These are phyloP conservation scores for Teleogryllus occipitalis DNA, from an alignment of 1,140 invertebrate species.

Conservation along the genomic window DNA sequence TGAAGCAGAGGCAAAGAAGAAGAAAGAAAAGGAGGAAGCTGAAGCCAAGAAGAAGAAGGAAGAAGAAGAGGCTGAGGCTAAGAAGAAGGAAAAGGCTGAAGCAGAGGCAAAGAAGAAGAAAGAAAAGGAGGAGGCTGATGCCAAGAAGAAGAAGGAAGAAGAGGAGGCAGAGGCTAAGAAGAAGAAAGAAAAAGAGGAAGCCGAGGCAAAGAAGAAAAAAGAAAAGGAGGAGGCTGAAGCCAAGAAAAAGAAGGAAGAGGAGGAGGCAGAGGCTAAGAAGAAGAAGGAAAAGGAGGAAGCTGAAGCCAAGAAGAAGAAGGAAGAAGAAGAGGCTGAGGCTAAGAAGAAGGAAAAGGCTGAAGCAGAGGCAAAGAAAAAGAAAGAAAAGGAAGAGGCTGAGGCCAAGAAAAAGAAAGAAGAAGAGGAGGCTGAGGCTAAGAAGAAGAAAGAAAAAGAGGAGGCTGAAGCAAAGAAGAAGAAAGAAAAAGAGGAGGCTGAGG, in stretches of 20 bases:
- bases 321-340: constrained; percentile 24
- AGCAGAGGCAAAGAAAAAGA: constrained; percentile 11
- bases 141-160: constrained; percentile 24
- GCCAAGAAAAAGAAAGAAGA: constrained; percentile 7
- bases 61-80: constrained; percentile 25
- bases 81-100: neutral
- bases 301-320: constrained; percentile 21
- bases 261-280: constrained; percentile 18
- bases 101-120: constrained; percentile 22
- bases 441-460: constrained; percentile 25
- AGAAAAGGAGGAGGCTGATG: constrained; percentile 22
- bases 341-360: constrained; percentile 23
- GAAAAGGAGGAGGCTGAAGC: constrained; percentile 18
- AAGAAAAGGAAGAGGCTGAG: constrained; percentile 20
- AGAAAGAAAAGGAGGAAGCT: constrained; percentile 19
- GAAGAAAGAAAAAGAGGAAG: constrained; percentile 22
- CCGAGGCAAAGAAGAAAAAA: constrained; percentile 21
- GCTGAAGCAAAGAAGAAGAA: constrained; percentile 21
- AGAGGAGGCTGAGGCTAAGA: constrained; percentile 21
- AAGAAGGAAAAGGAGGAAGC: neutral
- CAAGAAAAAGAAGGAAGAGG: constrained; percentile 9
- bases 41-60: constrained; percentile 21
- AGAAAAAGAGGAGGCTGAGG: constrained; percentile 25
- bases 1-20: constrained; percentile 17
- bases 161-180: constrained; percentile 8